Evolutionary conservation across 2,888 invertebrate genomes (phyloP), one percentile per base, ranked within the genome.

Genomic region (Dasysyrphus albostriatus): DNA sequence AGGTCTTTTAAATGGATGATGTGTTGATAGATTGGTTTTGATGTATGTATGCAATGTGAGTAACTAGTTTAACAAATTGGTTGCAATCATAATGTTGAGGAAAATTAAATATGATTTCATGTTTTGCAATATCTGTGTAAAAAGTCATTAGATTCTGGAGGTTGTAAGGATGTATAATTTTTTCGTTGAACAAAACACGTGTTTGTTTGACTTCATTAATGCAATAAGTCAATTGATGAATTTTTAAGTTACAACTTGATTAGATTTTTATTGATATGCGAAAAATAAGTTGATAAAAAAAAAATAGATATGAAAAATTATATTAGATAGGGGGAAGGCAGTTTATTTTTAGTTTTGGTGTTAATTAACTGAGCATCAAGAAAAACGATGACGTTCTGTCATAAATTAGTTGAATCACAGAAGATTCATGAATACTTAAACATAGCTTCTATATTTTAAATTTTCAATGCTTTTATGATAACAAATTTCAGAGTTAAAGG

Each of bases 21-120:
- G 87, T 87, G 87, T 78, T 87, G 87, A 87, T 75, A 61, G 82
- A 82, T 82, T 70, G 61, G 19, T 34, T 19, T 39, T 54, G 42
- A 61, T 59, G 73, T 65, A 54, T 14, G 29, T 51, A 49, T 49
- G 47, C 19, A 63, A 61, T 32, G 32, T 51, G 67, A n/a, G 51
- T 56, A 49, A 83, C 82, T 73, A 72, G 82, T 77, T 76, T 82
- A 69, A 69, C 69, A 72, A 63, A 51, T 67, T 59, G 51, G 7
- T 29, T 70, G 61, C 29, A 75, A 63, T 24, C 56, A 67, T 77
- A 51, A 61, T 61, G 39, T 77, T 54, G 42, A 19, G 56, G 70
- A 42, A 61, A 70, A 65, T 61, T n/a, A 10, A 59, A 59, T 70
- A 51, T 70, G 56, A 65, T 79, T 61, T 70, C 79, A 83, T 78